Evolutionary conservation across 2,888 invertebrate species (phyloP).

Genomic region (Eupithecia vulgata): DNA sequence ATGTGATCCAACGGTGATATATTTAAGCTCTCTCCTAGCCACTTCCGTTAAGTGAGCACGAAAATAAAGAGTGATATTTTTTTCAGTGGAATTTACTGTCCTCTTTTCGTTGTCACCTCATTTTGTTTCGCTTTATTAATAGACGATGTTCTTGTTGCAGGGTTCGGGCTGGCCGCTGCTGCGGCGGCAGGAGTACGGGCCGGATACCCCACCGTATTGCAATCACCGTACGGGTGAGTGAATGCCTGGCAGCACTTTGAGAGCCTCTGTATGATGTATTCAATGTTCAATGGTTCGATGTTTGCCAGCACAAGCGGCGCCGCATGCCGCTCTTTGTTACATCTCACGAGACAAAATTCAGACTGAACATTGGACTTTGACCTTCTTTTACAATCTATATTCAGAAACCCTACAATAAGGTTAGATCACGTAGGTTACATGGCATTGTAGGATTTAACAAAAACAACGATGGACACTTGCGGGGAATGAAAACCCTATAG

Average conservation of each 20-base stretch:
- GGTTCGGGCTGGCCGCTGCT: slow-evolving; percentile 76
- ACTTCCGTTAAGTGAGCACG: slow-evolving; percentile 77
- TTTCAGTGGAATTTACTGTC: slow-evolving; percentile 54
- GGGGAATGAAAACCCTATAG: not conserved
- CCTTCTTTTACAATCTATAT: not conserved
- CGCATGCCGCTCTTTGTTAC: slow-evolving; percentile 72
- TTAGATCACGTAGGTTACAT: not conserved
- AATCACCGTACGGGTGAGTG: slow-evolving; percentile 94
- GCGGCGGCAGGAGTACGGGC: slow-evolving; percentile 89
- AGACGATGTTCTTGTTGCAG: slow-evolving; percentile 67
- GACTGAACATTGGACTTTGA: slow-evolving; percentile 47
- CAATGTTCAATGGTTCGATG: slow-evolving; percentile 81
- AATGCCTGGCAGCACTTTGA: slow-evolving; percentile 42
- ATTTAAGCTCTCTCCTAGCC: slow-evolving; percentile 70
- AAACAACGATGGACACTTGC: not conserved
- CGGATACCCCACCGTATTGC: slow-evolving; percentile 91
- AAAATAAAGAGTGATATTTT: slow-evolving; percentile 72
- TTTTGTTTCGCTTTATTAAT: slow-evolving; percentile 48
- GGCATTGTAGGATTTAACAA: not conserved
- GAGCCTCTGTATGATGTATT: slow-evolving; percentile 72
- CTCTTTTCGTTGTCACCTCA: slow-evolving; percentile 57
- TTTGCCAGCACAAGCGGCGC: slow-evolving; percentile 81
- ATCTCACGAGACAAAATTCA: slow-evolving; percentile 85
- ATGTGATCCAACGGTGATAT: slow-evolving; percentile 72
- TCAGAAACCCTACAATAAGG: not conserved